Evolutionary conservation across 64 coral and sea anemone genomes (phyloP).

Genomic region (Montipora efflorescens): DNA sequence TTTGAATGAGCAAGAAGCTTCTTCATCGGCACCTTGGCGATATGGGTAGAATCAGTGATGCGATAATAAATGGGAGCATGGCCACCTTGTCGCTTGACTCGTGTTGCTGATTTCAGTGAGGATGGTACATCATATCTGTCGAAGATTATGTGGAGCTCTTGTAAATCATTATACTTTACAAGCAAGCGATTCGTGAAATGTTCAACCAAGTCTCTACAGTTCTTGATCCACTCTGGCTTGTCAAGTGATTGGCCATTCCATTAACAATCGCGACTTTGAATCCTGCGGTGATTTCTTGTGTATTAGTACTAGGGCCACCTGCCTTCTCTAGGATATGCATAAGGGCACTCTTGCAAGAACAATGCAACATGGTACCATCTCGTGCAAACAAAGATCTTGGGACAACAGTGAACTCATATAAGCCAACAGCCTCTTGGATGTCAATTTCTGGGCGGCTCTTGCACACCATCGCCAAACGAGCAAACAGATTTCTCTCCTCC

Average conservation of each 20-base stretch:
- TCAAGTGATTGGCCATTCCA: constrained; percentile 65
- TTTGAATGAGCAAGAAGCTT: constrained; percentile 58
- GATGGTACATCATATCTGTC: constrained; percentile 58
- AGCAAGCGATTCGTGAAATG: constrained; percentile 58
- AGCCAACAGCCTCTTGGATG: constrained; percentile 48
- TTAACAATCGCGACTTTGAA: not conserved
- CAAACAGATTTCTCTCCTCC: constrained; percentile 43
- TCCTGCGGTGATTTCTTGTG: constrained; percentile 11
- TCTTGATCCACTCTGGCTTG: constrained; percentile 74
- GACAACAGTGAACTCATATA: constrained; percentile 72
- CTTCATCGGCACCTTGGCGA: constrained; percentile 51
- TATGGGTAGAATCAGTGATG: constrained; percentile 51
- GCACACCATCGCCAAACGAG: constrained; percentile 31
- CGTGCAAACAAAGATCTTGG: constrained; percentile 73
- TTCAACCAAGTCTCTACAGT: constrained; percentile 65
- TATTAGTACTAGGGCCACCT: constrained; percentile 56
- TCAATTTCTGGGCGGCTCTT: constrained; percentile 33
- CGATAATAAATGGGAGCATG: constrained; percentile 37
- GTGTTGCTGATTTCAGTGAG: constrained; percentile 63
- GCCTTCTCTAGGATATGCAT: constrained; percentile 64
- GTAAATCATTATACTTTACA: constrained; percentile 61
- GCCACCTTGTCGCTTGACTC: constrained; percentile 52
- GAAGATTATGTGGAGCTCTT: constrained; percentile 66
- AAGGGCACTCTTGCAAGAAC: constrained; percentile 65
- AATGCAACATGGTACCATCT: constrained; percentile 74